A percentile compares a stretch with the other conserved stretches of the same genome.
These are phyloP conservation scores for Eristalinus aeneus DNA, from an alignment of 2,888 invertebrate species.

Conservation along the genomic window DNA sequence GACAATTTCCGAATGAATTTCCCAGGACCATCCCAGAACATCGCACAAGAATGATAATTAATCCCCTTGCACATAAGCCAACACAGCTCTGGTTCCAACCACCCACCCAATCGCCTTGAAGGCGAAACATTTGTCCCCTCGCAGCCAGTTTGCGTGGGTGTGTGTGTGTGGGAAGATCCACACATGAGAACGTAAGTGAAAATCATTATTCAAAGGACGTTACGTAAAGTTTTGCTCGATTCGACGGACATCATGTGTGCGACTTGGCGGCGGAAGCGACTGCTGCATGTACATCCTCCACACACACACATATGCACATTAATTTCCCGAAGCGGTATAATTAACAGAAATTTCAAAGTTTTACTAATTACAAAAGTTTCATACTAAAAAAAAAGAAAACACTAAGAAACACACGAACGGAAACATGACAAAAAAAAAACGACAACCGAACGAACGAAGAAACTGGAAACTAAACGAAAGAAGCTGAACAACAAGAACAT, in stretches of 20 bases:
- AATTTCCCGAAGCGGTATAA: slow-evolving; percentile 53
- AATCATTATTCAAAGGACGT: slow-evolving; percentile 49
- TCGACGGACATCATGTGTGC: slow-evolving; percentile 48
- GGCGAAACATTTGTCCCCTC: neutral
- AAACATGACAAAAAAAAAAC: neutral
- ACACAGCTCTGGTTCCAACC: neutral
- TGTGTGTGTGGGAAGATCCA: neutral
- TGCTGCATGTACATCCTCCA: neutral
- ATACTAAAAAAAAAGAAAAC: neutral
- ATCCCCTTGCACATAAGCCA: neutral
- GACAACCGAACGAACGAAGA: slow-evolving; percentile 7
- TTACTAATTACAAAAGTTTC: slow-evolving; percentile 70
- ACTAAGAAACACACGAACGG: neutral
- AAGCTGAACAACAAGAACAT: slow-evolving; percentile 61
- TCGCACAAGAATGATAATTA: neutral
- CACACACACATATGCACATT: slow-evolving; percentile 4
- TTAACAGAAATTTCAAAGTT: slow-evolving; percentile 68
- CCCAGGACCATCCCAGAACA: neutral
- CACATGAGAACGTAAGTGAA: neutral
- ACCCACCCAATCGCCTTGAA: neutral
- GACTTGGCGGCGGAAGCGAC: slow-evolving; percentile 17
- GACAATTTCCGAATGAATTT: neutral
- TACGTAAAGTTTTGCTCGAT: slow-evolving; percentile 32
- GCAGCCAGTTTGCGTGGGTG: neutral
- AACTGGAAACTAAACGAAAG: slow-evolving; percentile 50